Evolutionary conservation across 2,113 vertebrate genomes (phyloP).

Genomic region (Cervus canadensis): DNA sequence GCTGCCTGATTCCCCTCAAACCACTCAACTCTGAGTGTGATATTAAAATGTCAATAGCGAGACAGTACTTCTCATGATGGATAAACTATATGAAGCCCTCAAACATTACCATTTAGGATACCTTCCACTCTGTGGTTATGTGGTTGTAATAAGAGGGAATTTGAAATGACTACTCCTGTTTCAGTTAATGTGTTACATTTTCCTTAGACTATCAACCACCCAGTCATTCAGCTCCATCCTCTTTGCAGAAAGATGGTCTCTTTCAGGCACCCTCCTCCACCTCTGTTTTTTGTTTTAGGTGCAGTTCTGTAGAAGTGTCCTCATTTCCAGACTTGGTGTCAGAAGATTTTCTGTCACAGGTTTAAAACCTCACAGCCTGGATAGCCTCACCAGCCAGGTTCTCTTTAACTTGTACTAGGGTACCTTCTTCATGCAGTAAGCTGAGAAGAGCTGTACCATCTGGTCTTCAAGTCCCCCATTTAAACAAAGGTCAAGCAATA

Average conservation of each 20-base stretch:
- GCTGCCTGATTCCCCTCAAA: neutral
- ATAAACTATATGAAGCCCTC: neutral
- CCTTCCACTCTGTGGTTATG: neutral
- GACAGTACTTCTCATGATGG: neutral
- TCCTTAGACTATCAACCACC: neutral
- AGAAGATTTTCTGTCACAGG: slow-evolving; percentile 59
- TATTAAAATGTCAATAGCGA: neutral
- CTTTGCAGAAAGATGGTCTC: neutral
- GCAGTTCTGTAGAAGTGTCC: neutral
- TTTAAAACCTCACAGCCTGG: slow-evolving; percentile 75
- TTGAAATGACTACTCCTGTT: neutral
- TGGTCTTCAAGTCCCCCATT: slow-evolving; percentile 76
- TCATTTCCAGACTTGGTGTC: neutral
- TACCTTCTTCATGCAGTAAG: slow-evolving; percentile 76
- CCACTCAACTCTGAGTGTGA: neutral
- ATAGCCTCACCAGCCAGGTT: slow-evolving; percentile 67
- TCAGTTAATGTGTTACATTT: neutral
- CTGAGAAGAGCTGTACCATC: slow-evolving; percentile 70
- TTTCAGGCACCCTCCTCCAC: neutral
- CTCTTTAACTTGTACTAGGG: slow-evolving; percentile 70
- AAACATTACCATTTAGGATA: neutral
- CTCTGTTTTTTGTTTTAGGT: neutral
- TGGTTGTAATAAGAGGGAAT: neutral
- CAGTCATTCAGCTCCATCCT: neutral
- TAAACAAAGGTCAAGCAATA: slow-evolving; percentile 52